Percentiles rank a stretch among this genome's conserved stretches.
Conservation (phyloP, 2,797 vertebrate genomes). For the Molossus alvarezi region DNA sequence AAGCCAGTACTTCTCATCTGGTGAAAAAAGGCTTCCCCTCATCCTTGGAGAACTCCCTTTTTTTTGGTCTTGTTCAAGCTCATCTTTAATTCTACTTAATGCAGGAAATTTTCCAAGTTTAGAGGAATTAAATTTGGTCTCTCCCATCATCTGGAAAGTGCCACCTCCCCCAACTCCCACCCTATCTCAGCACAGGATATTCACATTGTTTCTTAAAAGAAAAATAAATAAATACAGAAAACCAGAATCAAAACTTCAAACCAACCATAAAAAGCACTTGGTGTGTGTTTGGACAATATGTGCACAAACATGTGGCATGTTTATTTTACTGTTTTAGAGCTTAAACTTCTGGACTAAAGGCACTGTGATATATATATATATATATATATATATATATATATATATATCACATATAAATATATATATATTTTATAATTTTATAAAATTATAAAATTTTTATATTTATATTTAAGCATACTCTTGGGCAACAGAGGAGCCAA, state of each 20-base stretch:
- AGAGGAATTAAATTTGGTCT: constrained; percentile 25
- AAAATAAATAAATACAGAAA: constrained; percentile 82
- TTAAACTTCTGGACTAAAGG: constrained; percentile 24
- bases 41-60: neutral
- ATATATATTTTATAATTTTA: too few relatives aligned
- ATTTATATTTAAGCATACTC: neutral
- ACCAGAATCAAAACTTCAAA: constrained; percentile 79
- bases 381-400: neutral
- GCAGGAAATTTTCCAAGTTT: constrained; percentile 52
- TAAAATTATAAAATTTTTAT: neutral
- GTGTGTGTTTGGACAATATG: constrained; percentile 71
- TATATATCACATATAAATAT: too few relatives aligned
- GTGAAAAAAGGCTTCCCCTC: neutral
- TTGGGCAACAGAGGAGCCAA: neutral
- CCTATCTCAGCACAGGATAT: constrained; percentile 74
- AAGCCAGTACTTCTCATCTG: constrained; percentile 4
- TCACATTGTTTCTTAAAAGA: constrained; percentile 80
- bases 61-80: constrained; percentile 40
- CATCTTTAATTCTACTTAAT: constrained; percentile 52
- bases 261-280: constrained; percentile 74
- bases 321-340: constrained; percentile 68
- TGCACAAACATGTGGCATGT: constrained; percentile 69
- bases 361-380: neutral
- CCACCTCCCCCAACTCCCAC: constrained; percentile 20
- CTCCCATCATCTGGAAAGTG: constrained; percentile 65